phyloP scores from a whole-genome alignment of 2,113 vertebrate species.

The Mirounga angustirostris region DNA sequence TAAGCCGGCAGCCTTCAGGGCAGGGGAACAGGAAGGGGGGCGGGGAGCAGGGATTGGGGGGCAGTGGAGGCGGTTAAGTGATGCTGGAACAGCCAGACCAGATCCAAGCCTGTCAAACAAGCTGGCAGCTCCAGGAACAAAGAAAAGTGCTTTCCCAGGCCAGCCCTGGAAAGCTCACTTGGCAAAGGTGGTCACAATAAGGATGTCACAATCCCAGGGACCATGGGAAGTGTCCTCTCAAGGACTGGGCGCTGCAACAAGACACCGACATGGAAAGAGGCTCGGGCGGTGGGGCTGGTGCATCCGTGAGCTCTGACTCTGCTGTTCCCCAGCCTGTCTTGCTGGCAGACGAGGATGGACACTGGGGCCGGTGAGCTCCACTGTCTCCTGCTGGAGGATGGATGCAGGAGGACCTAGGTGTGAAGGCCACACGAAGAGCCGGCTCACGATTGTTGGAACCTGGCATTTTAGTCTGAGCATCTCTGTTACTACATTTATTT shows the following conservation, averaged over 20 bases:
- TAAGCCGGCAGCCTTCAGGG: slow-evolving; percentile 75
- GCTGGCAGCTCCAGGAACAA: slow-evolving; percentile 41
- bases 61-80: slow-evolving; percentile 35
- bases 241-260: neutral
- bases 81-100: slow-evolving; percentile 45
- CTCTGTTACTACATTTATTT: neutral
- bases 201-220: slow-evolving; percentile 26
- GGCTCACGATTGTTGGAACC: neutral
- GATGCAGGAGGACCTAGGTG: neutral
- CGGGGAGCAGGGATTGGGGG: neutral
- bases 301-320: neutral
- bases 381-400: neutral
- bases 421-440: neutral
- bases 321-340: neutral
- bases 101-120: slow-evolving; percentile 60
- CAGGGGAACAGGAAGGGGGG: slow-evolving; percentile 3
- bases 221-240: slow-evolving; percentile 35
- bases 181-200: slow-evolving; percentile 20
- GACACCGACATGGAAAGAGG: neutral
- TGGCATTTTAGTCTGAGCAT: neutral
- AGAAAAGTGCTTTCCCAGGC: slow-evolving; percentile 52
- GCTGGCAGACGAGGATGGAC: neutral
- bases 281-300: neutral
- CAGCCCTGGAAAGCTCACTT: slow-evolving; percentile 42
- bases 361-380: neutral